Base-by-base conservation (phyloP, 1,140 invertebrate genomes). In the Pseudoatta argentina region DNA sequence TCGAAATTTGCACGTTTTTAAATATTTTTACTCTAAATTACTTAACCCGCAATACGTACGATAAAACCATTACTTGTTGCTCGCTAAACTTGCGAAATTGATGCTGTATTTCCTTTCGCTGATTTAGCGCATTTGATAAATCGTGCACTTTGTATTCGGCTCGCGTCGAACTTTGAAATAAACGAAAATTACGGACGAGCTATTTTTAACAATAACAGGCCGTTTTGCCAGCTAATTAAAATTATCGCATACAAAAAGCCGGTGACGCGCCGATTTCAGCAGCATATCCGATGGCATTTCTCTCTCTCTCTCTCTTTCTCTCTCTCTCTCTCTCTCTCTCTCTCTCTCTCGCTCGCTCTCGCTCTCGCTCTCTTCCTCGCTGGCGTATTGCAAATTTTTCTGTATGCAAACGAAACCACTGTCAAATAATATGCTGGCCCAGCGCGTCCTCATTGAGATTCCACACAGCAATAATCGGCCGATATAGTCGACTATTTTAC, bases 381-480 rank as follows among this genome's bases (percentile, higher is more conserved):
- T 16, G 14, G 14, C 53, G 6, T 30, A 21, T 59, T 48, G 30
- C 30, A 34, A 8, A 87, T 85, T 88, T 88, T 78, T 63, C 18
- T 14, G 27, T 77, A 67, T 85, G 66, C 66, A 85, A 78, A 78
- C 66, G 73, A 85, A 87, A 16, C 79, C 30, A 21, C 55, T 8
- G 72, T 53, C 73, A 73, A 88, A 57, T 44, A 88, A 86, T 75
- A 66, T 10, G 8, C 18, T 27, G 14, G 16, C 18, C 21, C 72
- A 44, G 6, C 10, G 48, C 66, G 76, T 59, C 66, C 88, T 91
- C 87, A 91, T 91, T 89, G 88, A 91, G 85, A 90, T 93, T 92
- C 92, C 89, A 71, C 87, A 73, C 67, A 59, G 86, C 89, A 88
- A 89, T 92, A 89, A 91, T 92, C 86, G 86, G 64, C 76, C 71